Conservation (phyloP, 2,888 invertebrate genomes). For the Syrphus vitripennis region DNA sequence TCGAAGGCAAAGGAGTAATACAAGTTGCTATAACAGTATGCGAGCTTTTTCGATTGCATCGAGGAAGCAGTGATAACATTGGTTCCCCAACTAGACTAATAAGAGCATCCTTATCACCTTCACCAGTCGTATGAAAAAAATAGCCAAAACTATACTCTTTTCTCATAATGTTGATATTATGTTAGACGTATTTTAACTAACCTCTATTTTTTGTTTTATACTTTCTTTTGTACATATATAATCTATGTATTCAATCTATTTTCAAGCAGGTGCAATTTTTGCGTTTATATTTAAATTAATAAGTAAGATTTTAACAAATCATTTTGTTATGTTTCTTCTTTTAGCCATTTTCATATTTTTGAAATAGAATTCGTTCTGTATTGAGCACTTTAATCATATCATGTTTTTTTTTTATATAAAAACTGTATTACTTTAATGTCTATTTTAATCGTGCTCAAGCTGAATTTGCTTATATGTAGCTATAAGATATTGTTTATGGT, state of each 20-base stretch:
- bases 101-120: slow-evolving; percentile 78
- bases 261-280: background rate
- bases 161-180: background rate
- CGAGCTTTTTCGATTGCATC: slow-evolving; percentile 89
- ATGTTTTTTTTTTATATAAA: background rate
- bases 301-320: background rate
- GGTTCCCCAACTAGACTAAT: slow-evolving; percentile 78
- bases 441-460: background rate
- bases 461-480: background rate
- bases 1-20: slow-evolving; percentile 93
- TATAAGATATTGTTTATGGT: background rate
- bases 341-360: background rate
- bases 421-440: background rate
- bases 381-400: background rate
- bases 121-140: slow-evolving; percentile 76
- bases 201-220: background rate
- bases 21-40: slow-evolving; percentile 94
- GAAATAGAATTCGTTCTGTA: background rate
- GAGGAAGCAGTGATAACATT: slow-evolving; percentile 75
- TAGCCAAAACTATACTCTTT: background rate
- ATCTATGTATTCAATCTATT: background rate
- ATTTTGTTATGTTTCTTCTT: background rate
- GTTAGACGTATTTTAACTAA: background rate
- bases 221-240: background rate
- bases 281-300: background rate